Evolutionary conservation across 2,113 vertebrate species (phyloP).

Genomic region (Jacana jacana): DNA sequence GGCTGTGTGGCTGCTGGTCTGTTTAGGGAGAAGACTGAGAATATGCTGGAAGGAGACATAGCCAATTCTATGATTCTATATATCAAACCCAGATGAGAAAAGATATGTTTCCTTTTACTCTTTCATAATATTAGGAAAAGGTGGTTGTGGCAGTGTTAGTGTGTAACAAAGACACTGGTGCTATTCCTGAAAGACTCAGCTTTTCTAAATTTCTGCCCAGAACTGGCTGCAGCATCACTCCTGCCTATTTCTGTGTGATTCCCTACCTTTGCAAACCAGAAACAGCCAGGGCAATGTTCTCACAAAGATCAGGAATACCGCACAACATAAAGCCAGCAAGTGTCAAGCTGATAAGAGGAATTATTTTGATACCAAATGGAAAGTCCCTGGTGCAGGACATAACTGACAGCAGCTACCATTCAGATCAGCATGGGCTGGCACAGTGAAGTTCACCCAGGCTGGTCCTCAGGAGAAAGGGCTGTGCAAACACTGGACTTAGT

Average conservation of each 20-base stretch:
- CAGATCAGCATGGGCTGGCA: not conserved
- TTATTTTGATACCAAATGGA: not conserved
- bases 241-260: not conserved
- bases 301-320: not conserved
- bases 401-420: not conserved
- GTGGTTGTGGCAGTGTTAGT: not conserved
- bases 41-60: not conserved
- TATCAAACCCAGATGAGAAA: not conserved
- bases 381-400: not conserved
- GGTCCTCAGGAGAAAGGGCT: not conserved
- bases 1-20: not conserved
- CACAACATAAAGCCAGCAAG: not conserved
- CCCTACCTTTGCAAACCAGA: not conserved
- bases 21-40: not conserved
- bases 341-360: not conserved
- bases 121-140: not conserved
- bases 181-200: not conserved
- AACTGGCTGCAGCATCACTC: not conserved
- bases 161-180: not conserved
- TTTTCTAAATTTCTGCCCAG: not conserved
- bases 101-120: not conserved
- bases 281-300: not conserved
- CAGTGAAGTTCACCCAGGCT: accelerated
- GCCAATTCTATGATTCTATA: no score
- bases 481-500: not conserved